Conservation (phyloP, 1,140 invertebrate genomes). For the Rhagoletis zephyria region DNA sequence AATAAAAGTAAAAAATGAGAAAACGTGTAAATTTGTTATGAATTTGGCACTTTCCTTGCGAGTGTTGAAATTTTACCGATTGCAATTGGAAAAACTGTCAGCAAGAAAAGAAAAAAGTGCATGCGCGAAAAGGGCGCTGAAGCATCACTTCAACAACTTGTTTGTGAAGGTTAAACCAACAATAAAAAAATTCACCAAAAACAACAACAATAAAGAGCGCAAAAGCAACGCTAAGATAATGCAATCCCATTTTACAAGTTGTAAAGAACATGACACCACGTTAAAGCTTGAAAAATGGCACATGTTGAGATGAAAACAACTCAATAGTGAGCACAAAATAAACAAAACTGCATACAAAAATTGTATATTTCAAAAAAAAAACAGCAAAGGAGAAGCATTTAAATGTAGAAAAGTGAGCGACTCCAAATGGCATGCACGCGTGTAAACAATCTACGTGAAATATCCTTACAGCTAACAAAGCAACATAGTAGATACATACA, state of each 20-base stretch:
- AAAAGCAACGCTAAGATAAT: neutral
- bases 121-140: neutral
- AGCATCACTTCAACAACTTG: neutral
- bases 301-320: neutral
- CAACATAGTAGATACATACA: too few relatives aligned
- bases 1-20: conserved; percentile 21
- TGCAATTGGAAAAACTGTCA: conserved; percentile 10
- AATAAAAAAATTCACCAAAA: neutral
- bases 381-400: neutral
- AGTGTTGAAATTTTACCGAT: conserved; percentile 1
- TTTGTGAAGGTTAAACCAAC: neutral
- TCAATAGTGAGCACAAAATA: too few relatives aligned
- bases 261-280: neutral
- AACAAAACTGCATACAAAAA: too few relatives aligned
- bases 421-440: neutral
- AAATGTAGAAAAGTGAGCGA: neutral
- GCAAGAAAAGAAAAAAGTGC: neutral
- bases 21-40: neutral
- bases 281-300: neutral
- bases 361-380: neutral
- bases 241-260: neutral
- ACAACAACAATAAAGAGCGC: neutral
- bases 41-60: neutral
- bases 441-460: neutral
- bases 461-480: neutral